phyloP scores from a whole-genome alignment of 2,888 invertebrate species.

The Thymelicus sylvestris region DNA sequence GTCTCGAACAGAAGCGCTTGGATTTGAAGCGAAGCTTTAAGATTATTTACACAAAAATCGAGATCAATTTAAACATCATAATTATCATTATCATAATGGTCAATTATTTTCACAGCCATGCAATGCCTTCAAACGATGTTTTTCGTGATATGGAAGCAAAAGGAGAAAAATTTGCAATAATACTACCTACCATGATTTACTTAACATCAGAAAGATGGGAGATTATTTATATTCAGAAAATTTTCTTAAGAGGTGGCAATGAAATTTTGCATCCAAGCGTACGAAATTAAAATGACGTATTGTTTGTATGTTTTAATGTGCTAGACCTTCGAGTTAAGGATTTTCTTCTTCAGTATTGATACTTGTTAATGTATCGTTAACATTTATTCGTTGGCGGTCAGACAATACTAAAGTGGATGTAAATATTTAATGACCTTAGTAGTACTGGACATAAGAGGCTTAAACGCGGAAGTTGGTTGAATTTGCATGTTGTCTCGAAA shows the following conservation, averaged over 20 bases:
- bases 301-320: not conserved
- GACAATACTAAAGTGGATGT: constrained; percentile 18
- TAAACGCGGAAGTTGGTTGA: constrained; percentile 32
- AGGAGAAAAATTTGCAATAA: too few relatives aligned
- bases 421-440: constrained; percentile 34
- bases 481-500: constrained; percentile 33
- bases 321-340: not conserved
- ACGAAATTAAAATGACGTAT: too few relatives aligned
- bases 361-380: not conserved
- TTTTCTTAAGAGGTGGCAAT: too few relatives aligned
- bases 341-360: not conserved
- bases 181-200: too few relatives aligned
- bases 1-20: constrained; percentile 25
- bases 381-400: constrained; percentile 8
- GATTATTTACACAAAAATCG: not conserved
- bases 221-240: not conserved
- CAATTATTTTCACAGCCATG: too few relatives aligned
- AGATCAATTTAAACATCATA: not conserved
- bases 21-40: constrained; percentile 21
- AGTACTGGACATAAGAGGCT: constrained; percentile 35
- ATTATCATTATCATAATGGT: too few relatives aligned
- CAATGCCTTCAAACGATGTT: too few relatives aligned
- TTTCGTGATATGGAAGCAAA: too few relatives aligned
- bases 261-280: too few relatives aligned
- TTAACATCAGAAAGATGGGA: too few relatives aligned